These are phyloP conservation scores for Platerodrilus igneus DNA, from an alignment of 2,888 invertebrate species.

Conservation along the genomic window DNA sequence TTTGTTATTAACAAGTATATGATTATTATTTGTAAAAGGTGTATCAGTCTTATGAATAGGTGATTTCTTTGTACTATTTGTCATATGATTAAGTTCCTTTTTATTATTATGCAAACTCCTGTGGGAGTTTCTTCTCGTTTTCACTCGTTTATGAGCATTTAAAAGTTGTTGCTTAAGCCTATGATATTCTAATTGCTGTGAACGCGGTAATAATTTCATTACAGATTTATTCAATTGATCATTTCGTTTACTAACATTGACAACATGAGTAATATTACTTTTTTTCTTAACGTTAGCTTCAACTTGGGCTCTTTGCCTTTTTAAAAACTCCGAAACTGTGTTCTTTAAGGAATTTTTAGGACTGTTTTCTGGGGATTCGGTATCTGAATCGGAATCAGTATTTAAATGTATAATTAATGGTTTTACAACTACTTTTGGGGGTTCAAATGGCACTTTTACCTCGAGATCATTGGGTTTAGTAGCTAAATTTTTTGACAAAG, in stretches of 20 bases:
- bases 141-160: constrained; percentile 29
- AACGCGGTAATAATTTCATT: constrained; percentile 42
- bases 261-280: constrained; percentile 8
- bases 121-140: constrained; percentile 13
- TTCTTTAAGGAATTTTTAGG: constrained; percentile 10
- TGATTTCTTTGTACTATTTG: constrained; percentile 14
- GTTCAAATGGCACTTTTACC: neutral
- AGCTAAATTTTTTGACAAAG: constrained; percentile 55
- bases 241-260: neutral
- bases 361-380: constrained; percentile 19
- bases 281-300: constrained; percentile 34
- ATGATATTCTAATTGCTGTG: constrained; percentile 45
- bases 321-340: constrained; percentile 41
- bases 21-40: no score
- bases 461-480: constrained; percentile 1
- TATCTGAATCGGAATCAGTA: constrained; percentile 41
- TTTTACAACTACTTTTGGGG: constrained; percentile 34
- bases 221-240: constrained; percentile 35
- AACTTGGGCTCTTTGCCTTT: constrained; percentile 42
- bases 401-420: constrained; percentile 45
- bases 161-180: constrained; percentile 40
- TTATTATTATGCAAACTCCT: constrained; percentile 8
- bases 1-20: constrained; percentile 5
- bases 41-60: no score
- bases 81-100: constrained; percentile 16